Conservation (phyloP, 2,113 vertebrate species). For the Coryphaenoides rupestris region DNA sequence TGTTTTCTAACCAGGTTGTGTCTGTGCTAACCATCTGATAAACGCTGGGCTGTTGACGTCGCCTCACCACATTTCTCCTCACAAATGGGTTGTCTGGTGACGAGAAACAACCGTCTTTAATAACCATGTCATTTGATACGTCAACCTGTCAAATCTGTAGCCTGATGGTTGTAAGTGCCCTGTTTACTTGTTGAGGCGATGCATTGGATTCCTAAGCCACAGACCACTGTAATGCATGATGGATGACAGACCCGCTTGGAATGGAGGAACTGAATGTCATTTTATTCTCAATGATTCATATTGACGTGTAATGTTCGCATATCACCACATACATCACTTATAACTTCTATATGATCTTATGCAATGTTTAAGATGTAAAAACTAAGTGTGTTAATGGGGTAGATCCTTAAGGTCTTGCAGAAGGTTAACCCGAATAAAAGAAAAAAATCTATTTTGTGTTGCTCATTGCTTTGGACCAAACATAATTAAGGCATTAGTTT, state of each 20-base stretch:
- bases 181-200: constrained; percentile 42
- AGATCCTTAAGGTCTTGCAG: constrained; percentile 59
- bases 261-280: constrained; percentile 53
- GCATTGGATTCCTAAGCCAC: constrained; percentile 53
- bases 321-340: constrained; percentile 60
- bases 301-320: constrained; percentile 51
- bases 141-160: constrained; percentile 59
- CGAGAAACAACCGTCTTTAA: constrained; percentile 32
- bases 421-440: constrained; percentile 66
- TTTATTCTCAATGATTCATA: constrained; percentile 40
- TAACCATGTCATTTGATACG: constrained; percentile 48
- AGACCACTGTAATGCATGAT: constrained; percentile 66
- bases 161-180: constrained; percentile 64
- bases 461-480: background rate
- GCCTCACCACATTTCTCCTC: constrained; percentile 26
- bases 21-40: constrained; percentile 29
- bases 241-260: constrained; percentile 51
- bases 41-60: constrained; percentile 6
- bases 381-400: constrained; percentile 53
- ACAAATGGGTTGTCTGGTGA: constrained; percentile 24
- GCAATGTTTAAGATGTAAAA: constrained; percentile 66
- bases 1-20: constrained; percentile 31
- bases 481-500: too few relatives aligned
- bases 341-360: constrained; percentile 61
- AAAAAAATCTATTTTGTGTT: constrained; percentile 33